These are phyloP conservation scores for Mormyrus lacerda DNA, from an alignment of 2,113 vertebrate genomes.

Conservation along the genomic window DNA sequence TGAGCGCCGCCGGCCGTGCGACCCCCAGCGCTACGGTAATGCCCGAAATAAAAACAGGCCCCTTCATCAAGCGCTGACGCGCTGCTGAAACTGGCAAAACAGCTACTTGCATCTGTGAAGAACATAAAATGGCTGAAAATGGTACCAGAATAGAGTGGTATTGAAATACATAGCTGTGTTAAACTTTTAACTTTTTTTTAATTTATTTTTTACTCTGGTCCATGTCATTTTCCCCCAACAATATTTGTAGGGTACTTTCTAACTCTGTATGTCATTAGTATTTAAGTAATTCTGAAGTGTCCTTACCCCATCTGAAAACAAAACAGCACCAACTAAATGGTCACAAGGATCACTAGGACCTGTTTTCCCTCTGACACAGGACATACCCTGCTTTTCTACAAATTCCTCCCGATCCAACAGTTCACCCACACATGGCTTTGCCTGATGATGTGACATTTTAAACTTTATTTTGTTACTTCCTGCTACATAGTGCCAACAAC, in stretches of 20 bases:
- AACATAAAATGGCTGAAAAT: background rate
- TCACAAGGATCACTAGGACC: background rate
- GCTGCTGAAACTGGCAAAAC: background rate
- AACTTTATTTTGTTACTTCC: constrained; percentile 11
- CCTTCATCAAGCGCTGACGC: background rate
- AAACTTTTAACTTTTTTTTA: background rate
- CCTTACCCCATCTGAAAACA: background rate
- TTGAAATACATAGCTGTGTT: background rate
- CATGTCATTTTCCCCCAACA: background rate
- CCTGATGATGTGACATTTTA: background rate
- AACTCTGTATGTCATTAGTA: background rate
- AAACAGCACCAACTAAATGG: background rate
- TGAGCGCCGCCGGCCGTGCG: background rate
- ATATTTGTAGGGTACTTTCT: background rate
- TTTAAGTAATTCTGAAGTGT: background rate
- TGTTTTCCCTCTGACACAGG: background rate
- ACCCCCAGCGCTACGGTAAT: background rate
- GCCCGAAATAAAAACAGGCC: background rate
- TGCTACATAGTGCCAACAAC: constrained; percentile 1
- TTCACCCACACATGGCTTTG: background rate
- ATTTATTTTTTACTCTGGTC: background rate
- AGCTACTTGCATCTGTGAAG: background rate
- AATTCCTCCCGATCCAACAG: background rate
- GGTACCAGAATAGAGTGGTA: background rate
- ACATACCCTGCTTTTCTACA: background rate